Evolutionary conservation across 92 coral and sea anemone genomes (phyloP), one percentile per base, ranked within the genome.

Genomic region (Zoanthus solanderi): DNA sequence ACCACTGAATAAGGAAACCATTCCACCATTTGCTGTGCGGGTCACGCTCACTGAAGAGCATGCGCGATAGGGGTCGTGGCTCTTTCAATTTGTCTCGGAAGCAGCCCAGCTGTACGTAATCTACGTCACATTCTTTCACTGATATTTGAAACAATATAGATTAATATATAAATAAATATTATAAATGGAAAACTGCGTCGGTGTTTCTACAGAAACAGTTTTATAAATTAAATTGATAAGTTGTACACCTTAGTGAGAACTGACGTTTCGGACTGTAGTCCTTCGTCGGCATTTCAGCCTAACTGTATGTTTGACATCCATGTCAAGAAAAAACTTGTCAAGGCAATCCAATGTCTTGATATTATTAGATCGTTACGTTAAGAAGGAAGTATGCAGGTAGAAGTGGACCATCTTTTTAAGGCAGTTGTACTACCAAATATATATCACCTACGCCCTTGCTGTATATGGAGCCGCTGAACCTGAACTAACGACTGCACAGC

Each of bases 91-190:
- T 88, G 87, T 91, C 94, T 3, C 89, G 75, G 50, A 60, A 91
- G 71, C 94, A 91, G 32, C 94, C 94, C 54, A 91, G 91, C 65
- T 91, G 91, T 0, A 84, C 87, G 73, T 91, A 91, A 53, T 73
- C 82, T 14, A 88, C 83, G 79, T 91, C 87, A 65, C 94, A 91
- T 42, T 87, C 89, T 67, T 91, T 91, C n/a, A 88, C 94, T 91
- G 79, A 34, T 34, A 13, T 5, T 60, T 15, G 0, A n/a, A 10
- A 37, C 9, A 8, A 32, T 10, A 47, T 12, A 15, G 29, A 69
- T 29, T 15, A 23, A 18, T 73, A 11, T 34, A 5, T 63, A 63
- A 1, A 34, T 1, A 34, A 34, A 34, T 34, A 34, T 34, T 72
- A 54, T 34, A 34, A 34, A 34, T 34, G 42, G 42, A 34, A 34